Percentiles rank a stretch among this genome's conserved stretches.
phyloP scores from a whole-genome alignment of 2,888 invertebrate genomes.

The Amphipoea oculea region DNA sequence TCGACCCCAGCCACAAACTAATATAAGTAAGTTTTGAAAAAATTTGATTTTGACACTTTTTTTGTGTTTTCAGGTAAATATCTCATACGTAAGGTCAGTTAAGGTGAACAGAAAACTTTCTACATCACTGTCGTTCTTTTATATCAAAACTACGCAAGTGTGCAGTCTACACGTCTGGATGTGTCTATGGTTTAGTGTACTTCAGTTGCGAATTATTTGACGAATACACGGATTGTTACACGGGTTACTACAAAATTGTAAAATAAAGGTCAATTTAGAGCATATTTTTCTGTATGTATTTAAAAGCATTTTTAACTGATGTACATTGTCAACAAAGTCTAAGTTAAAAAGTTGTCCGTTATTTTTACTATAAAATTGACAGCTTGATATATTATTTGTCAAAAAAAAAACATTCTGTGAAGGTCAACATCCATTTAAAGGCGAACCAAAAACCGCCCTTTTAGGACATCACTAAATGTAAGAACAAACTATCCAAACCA shows the following conservation, averaged over 20 bases:
- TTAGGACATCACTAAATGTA: slow-evolving; percentile 47
- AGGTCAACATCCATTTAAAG: slow-evolving; percentile 50
- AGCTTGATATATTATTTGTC: slow-evolving; percentile 18
- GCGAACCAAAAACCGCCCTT: slow-evolving; percentile 56
- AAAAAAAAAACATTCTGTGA: slow-evolving; percentile 23
- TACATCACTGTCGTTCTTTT: slow-evolving; percentile 66
- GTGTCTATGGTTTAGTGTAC: slow-evolving; percentile 50
- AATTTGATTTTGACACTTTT: slow-evolving; percentile 5
- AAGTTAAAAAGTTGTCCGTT: not conserved
- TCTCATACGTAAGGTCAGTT: slow-evolving; percentile 47
- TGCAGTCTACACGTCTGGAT: slow-evolving; percentile 52
- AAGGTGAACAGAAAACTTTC: slow-evolving; percentile 61
- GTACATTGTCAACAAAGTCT: slow-evolving; percentile 18
- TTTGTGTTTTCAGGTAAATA: slow-evolving; percentile 61
- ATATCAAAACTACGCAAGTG: slow-evolving; percentile 62
- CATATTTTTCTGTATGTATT: slow-evolving; percentile 35
- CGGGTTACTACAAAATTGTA: not conserved
- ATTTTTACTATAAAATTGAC: slow-evolving; percentile 13
- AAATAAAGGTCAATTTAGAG: not conserved
- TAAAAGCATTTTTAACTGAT: slow-evolving; percentile 29
- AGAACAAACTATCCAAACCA: slow-evolving; percentile 67
- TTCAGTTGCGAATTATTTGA: slow-evolving; percentile 48
- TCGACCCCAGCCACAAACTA: not conserved
- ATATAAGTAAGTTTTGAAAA: not conserved
- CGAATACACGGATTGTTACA: slow-evolving; percentile 21